Evolutionary conservation across 2,888 invertebrate genomes (phyloP), one percentile per base, ranked within the genome.

Genomic region (Eupithecia vulgata): DNA sequence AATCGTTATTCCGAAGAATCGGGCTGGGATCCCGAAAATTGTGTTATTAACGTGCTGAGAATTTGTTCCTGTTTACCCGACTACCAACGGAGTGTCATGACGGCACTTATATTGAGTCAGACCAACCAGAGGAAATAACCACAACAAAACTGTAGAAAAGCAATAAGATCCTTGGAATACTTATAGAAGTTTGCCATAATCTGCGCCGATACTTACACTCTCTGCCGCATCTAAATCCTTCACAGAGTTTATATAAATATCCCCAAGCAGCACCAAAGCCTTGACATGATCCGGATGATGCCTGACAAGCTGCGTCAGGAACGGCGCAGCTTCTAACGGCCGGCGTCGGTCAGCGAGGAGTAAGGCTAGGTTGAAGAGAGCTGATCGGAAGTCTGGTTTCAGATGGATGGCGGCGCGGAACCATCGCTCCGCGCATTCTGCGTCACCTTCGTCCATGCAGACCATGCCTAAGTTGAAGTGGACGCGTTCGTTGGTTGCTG

Each of bases 381-480:
- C 99, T 80, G 98, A 98, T 68, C 98, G 95, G 90, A 99, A 99
- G 92, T 98, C 97, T 3, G 97, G 97, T 85, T 98, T 98, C 17
- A 98, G 93, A 82, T 97, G 97, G 0, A 98, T 97, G 0, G 99
- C 98, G 73, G 97, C 96, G 70, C 98, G 96, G 91, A 99, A 99
- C 97, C 98, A 98, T 71, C 97, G 96, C 89, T 99, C 98, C 0
- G 99, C 99, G 83, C 97, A 97, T 48, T 96, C 96, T 61, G 97
- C 97, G 86, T 98, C 97, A 62, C 97, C 96, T 84, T 98, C 98
- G 89, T 99, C 99, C 98, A 99, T 99, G 61, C 98, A 97, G 64
- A 99, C 93, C 99, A 99, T 99, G 79, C 98, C 99, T 71, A 99
- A 95, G 94, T 99, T 99, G 91, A 99, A 99, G 90, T 98, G 98